Evolutionary conservation across 2,888 invertebrate genomes (phyloP), one percentile per base, ranked within the genome.

Genomic region (Epinotia demarniana): DNA sequence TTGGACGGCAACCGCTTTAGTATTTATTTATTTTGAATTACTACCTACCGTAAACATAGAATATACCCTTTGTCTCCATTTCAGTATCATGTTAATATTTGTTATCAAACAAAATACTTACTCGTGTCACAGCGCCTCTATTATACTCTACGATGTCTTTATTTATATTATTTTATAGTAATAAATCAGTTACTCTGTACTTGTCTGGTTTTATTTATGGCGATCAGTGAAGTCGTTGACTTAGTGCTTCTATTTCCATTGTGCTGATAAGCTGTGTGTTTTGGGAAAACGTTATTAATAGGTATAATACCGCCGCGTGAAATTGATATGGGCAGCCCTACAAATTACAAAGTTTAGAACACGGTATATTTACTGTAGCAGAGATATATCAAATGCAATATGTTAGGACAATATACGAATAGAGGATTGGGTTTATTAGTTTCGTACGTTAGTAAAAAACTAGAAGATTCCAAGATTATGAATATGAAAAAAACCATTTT

Each of bases 181-280:
- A 66, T 75, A 72, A 75, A 75, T 75, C 57, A 75, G 46, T 61
- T 39, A 46, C 61, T 70, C 64, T 53, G 13, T 68, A 60, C n/a
- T 27, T 67, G 19, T 67, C 57, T 72, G 13, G 66, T 72, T 67
- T 72, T 72, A 72, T 75, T 75, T 71, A 63, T 23, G 18, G 33
- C 18, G 55, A 53, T 60, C 43, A 53, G 5, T 18, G 53, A 39
- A n/a, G 53, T 18, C 23, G 57, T 74, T 64, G 69, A 74, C 63
- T 49, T 69, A 19, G 12, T 18, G 18, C 4, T 39, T 39, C 53
- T 53, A 73, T 60, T 72, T 60, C 62, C 33, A 74, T 74, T 74
- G 69, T 74, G 33, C 19, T 63, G 27, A 19, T 69, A 63, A 63
- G 63, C 68, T 46, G 62, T 55, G 49, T 67, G n/a, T 43, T 46